Base-by-base conservation (phyloP, 1,140 invertebrate species). In the Trialeurodes vaporariorum region DNA sequence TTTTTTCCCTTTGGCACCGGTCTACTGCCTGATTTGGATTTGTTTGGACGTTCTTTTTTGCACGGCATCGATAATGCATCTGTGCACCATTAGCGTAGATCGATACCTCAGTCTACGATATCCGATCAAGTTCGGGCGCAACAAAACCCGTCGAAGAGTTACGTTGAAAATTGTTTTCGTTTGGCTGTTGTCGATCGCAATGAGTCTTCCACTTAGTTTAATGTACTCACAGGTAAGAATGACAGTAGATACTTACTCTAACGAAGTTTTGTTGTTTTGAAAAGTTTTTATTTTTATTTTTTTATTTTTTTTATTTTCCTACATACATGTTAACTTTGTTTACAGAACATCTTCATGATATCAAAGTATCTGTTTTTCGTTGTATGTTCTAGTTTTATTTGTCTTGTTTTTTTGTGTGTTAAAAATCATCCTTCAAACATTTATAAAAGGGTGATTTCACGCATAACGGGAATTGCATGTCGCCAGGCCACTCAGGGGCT, bases 81-180 rank as follows among this genome's bases (percentile, higher is more conserved):
- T 98, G 25, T 96, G 93, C 78, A 96, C 94, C 65, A 96, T 98
- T 76, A 93, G 91, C 72, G 90, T 97, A 71, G 94, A 97, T 80
- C 86, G 94, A 72, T 92, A 91, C 77, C 82, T 93, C 9, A 91
- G 89, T 22, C 82, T 94, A 23, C 83, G 90, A 12, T 93, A 92
- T 76, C 91, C 91, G 0, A 92, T 93, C 88, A 86, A 88, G 73
- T 94, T 94, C 73, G 93, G 92, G 17, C 83, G 92, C 61, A 93
- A 94, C 77, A 95, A 94, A 75, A 94, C 92, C 1, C 85, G 89
- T 59, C 82, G 86, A 65, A 81, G 92, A 69, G 92, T 95, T n/a
- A 86, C 86, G 0, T 78, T 94, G 27, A 95, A 95, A 79, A 94
- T 95, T 63, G 83, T 87, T n/a, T 89, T 94, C 75, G 92, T 94